Conservation (phyloP, 1,140 invertebrate genomes). For the Odontomachus brunneus region DNA sequence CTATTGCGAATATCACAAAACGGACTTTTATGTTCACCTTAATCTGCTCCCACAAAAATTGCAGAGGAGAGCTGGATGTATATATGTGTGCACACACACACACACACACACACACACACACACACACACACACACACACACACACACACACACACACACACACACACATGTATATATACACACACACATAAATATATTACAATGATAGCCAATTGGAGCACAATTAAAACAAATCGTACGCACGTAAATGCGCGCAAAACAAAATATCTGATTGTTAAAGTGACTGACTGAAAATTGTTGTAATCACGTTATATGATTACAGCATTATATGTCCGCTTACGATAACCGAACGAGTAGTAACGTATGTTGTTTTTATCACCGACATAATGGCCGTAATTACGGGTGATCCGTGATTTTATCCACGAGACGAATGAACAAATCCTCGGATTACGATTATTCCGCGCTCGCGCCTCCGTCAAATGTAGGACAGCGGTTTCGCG, state of each 20-base stretch:
- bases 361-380: slow-evolving; percentile 30
- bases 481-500: background rate
- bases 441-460: slow-evolving; percentile 37
- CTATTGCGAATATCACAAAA: too few species aligned
- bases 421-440: slow-evolving; percentile 8
- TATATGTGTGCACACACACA: too few species aligned
- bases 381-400: slow-evolving; percentile 18
- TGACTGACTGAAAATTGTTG: slow-evolving; percentile 18
- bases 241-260: slow-evolving; percentile 6
- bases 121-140: too few species aligned
- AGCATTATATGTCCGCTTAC: slow-evolving; percentile 16
- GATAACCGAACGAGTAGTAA: background rate
- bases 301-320: slow-evolving; percentile 13
- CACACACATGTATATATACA: background rate
- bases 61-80: too few species aligned
- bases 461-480: background rate
- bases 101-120: too few species aligned
- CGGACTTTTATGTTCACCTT: too few species aligned
- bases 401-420: slow-evolving; percentile 24
- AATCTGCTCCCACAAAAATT: too few species aligned
- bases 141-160: too few species aligned
- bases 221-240: background rate
- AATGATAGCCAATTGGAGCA: background rate
- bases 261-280: slow-evolving; percentile 31
- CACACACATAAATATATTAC: background rate